phyloP scores from a whole-genome alignment of 1,140 invertebrate species.

The Mycetomoellerius zeteki region DNA sequence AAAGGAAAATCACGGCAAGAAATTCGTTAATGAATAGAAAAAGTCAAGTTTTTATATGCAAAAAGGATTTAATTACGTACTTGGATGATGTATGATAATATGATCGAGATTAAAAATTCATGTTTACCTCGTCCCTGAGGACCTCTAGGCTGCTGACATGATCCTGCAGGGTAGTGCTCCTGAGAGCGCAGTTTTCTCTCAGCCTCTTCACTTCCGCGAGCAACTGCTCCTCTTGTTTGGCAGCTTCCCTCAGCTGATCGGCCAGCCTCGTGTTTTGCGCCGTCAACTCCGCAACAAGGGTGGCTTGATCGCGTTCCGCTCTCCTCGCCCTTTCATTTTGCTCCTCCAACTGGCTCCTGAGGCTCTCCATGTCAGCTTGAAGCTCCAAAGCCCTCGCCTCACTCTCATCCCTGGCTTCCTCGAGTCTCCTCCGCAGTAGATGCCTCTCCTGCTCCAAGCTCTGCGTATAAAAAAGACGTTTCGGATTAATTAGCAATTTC shows the following conservation, averaged over 20 bases:
- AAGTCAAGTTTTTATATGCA: neutral
- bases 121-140: conserved; percentile 93
- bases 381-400: conserved; percentile 95
- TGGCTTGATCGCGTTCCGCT: conserved; percentile 90
- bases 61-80: conserved; percentile 1
- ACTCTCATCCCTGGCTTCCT: conserved; percentile 95
- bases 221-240: conserved; percentile 93
- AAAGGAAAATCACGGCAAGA: neutral
- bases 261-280: conserved; percentile 96
- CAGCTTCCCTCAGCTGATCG: conserved; percentile 94
- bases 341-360: conserved; percentile 90
- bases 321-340: conserved; percentile 93
- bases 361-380: conserved; percentile 94
- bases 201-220: conserved; percentile 93
- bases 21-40: conserved; percentile 21
- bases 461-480: conserved; percentile 86
- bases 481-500: neutral
- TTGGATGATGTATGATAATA: neutral
- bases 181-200: conserved; percentile 93
- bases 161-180: conserved; percentile 91
- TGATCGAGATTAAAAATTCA: conserved; percentile 13
- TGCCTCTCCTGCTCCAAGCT: conserved; percentile 97
- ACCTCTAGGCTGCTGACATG: conserved; percentile 96
- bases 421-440: conserved; percentile 93
- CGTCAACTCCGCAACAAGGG: conserved; percentile 94